Evolutionary conservation across 2,888 invertebrate species (phyloP), one percentile per base, ranked within the genome.

Genomic region (Fragum whitleyi): DNA sequence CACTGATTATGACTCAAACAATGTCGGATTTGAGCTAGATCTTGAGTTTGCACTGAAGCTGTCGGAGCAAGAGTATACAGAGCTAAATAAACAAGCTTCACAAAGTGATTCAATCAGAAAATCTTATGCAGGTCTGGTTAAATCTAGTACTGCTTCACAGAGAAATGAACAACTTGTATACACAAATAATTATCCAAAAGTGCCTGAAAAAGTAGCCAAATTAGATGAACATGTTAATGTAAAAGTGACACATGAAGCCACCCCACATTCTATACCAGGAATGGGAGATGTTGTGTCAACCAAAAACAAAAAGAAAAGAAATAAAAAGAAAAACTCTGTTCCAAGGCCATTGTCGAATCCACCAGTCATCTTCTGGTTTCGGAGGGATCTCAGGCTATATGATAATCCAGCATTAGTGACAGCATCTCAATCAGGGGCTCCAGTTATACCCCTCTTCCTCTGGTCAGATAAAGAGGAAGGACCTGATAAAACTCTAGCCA

Each of bases 371-470:
- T 85, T 78, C 47, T 89, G 88, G 89, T 74, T 89, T 21, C 67
- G 89, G 23, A 76, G 87, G 79, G 89, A 89, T 62, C 74, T 89
- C 0, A 62, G 89, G 36, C 23, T 88, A 1, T 81, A 89, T 79
- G 89, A 89, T 70, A 89, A 89, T 55, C 87, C 88, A 29, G 89
- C 89, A n/a, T 36, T 89, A 11, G 67, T 83, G 28, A 83, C 75
- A 19, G 89, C 88, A 47, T 72, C 76, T 39, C 47, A 80, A 42
- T 47, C 57, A 11, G 78, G 84, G 36, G 85, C 83, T 19, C 85
- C 87, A 19, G 87, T 89, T 21, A 76, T 88, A 47, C 75, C 85
- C 7, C 69, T 84, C 16, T 87, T 86, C 61, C 69, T 89, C 2
- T 89, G 89, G 89, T 85, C 81, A 11, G 85, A 87, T 14, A 51